Evolutionary conservation across 2,797 vertebrate genomes (phyloP), one percentile per base, ranked within the genome.

Genomic region (Intellagama lesueurii): DNA sequence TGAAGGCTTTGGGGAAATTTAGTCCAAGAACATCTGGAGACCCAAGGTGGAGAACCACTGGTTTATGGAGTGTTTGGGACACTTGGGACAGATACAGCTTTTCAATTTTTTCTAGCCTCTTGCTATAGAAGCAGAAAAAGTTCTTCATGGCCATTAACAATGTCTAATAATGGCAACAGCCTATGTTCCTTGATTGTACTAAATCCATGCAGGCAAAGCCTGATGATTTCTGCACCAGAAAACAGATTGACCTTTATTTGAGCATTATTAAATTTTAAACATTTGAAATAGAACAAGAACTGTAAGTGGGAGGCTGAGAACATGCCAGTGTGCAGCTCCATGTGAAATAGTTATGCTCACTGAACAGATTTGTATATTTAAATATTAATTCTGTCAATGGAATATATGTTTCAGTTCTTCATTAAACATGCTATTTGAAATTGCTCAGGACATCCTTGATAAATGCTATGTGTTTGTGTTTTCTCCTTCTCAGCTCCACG

Each of bases 201-300:
- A 28, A 83, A 83, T 68, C 56, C 64, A 64, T 64, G 69, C 87
- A 64, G 49, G 14, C 26, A 81, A 52, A n/a, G 35, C 49, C 32
- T 9, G 40, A 52, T 87, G 44, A 28, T 72, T 52, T 81, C 32
- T 72, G 68, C 32, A 73, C 70, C 49, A 81, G 44, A 69, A 77
- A 87, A 79, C 47, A 52, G 9, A n/a, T 22, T 69, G 78, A 60
- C 28, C 52, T 87, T 81, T 87, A 81, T 60, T 56, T 56, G 68
- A 64, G 32, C 35, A 73, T 88, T 64, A 75, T 88, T 88, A 88
- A 82, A 64, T 64, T 64, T 82, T 88, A 75, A 81, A 75, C 26
- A 82, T 64, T 76, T 82, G 87, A 64, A 88, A 88, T 75, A 35
- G 49, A 75, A 82, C 40, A 64, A 82, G 14, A 24, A 72, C 30